Base-by-base conservation (phyloP, 2,888 invertebrate species). In the Cerastis rubricosa region DNA sequence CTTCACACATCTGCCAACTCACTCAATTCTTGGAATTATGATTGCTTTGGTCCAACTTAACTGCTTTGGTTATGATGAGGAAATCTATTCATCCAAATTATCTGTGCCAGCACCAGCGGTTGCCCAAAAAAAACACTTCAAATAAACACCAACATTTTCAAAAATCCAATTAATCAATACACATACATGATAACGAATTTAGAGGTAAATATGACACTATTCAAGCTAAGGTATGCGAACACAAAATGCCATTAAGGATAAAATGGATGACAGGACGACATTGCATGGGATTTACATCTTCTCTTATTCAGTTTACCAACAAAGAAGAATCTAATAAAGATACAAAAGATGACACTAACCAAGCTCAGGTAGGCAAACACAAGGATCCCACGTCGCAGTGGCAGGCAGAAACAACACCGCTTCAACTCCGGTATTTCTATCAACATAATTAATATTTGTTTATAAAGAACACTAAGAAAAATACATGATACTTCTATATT, bases 321-420 rank as follows among this genome's bases (percentile, higher is more conserved):
- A 64, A 43, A 77, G 45, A 57, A 35, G 49, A 49, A 68, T 25
- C 14, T 35, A 68, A 29, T 70, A 43, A 22, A 51, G 12, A 0
- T 25, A 25, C 14, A 49, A 57, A 65, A 63, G 9, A 29, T 19
- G 40, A 29, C 1, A 83, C 88, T 71, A 59, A 87, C 87, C 86
- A 87, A 67, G 68, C 85, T 87, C 19, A 87, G 51, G 57, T 87
- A 87, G 11, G 70, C 87, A 68, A 87, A 86, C 2, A 78, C 47
- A 0, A 87, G 70, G 47, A 87, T 87, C 6, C 87, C 87, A 19
- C 81, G 78, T 11, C 87, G 71, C 43, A 87, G 54, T 0, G 87
- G 87, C 73, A 86, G 25, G 35, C 84, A 88, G 45, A 80, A 88
- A 9, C 88, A 88, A 64, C 88, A 88, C 69, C 87, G 76, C 63